phyloP scores from a whole-genome alignment of 1,140 invertebrate species.

The Thaumatotibia leucotreta region DNA sequence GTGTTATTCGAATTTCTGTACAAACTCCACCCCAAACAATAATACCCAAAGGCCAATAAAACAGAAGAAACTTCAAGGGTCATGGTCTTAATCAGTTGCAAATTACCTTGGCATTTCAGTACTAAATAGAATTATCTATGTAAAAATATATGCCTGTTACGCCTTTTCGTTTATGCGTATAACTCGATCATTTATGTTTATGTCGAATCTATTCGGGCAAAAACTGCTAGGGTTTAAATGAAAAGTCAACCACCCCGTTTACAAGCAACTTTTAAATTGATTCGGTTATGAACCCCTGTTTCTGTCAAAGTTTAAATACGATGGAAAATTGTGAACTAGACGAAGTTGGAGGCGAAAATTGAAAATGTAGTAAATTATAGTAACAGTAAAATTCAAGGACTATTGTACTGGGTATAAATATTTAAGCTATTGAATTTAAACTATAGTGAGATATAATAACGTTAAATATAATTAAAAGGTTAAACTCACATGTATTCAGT shows the following conservation, averaged over 20 bases:
- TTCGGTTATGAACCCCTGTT: neutral
- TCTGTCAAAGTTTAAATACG: neutral
- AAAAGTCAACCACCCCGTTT: constrained; percentile 1
- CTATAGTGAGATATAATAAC: too few relatives aligned
- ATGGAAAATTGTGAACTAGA: neutral
- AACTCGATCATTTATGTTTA: neutral
- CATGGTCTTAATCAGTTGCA: neutral
- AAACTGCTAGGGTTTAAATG: neutral
- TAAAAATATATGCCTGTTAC: neutral
- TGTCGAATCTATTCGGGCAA: neutral
- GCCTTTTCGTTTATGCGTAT: neutral
- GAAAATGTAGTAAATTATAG: neutral
- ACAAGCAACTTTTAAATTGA: neutral
- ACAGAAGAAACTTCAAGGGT: neutral
- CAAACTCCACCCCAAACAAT: neutral
- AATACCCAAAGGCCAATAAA: neutral
- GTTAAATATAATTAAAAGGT: too few relatives aligned
- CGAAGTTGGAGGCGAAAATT: neutral
- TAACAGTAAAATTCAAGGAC: too few relatives aligned
- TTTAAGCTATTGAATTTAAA: too few relatives aligned
- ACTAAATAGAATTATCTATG: neutral
- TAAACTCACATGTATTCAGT: too few relatives aligned
- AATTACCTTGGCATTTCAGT: neutral
- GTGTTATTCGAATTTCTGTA: neutral
- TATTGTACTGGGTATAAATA: too few relatives aligned